These are phyloP conservation scores for Scolopax rusticola DNA, from an alignment of 2,797 vertebrate genomes.

Conservation along the genomic window DNA sequence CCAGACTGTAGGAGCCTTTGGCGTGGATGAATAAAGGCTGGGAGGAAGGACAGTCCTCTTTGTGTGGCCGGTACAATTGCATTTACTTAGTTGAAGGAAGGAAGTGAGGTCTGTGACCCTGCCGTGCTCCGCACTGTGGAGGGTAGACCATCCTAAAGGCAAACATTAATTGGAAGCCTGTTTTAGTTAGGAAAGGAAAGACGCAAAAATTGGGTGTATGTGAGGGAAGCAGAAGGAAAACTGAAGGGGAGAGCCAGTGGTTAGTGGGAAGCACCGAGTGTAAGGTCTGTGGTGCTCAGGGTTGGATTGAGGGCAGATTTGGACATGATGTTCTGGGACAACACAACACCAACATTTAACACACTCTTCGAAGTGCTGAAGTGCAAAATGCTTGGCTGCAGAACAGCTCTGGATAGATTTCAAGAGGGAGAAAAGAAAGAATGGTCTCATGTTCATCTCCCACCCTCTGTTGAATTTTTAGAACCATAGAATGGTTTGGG, in stretches of 20 bases:
- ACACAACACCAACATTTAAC: not conserved
- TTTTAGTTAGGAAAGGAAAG: conserved; percentile 40
- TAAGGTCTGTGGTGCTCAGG: not conserved
- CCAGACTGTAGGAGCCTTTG: not conserved
- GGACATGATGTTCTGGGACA: not conserved
- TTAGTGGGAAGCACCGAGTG: not conserved
- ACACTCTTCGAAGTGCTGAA: not conserved
- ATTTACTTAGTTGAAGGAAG: conserved; percentile 45
- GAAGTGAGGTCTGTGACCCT: conserved; percentile 55
- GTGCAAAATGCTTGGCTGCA: not conserved
- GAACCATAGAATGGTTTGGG: no score
- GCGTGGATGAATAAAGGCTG: not conserved
- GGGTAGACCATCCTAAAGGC: conserved; percentile 37
- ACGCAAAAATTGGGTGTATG: not conserved
- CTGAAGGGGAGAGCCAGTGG: not conserved
- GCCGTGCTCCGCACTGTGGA: conserved; percentile 31
- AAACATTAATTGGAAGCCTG: conserved; percentile 60
- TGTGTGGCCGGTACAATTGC: conserved; percentile 39
- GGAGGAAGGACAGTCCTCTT: conserved; percentile 23
- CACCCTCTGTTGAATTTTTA: not conserved
- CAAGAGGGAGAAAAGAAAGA: not conserved
- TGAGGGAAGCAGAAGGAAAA: not conserved
- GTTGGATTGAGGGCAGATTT: not conserved
- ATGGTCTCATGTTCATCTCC: rapidly evolving
- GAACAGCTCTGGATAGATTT: not conserved